Conservation (phyloP, 2,113 vertebrate species). For the Halichoerus grypus region DNA sequence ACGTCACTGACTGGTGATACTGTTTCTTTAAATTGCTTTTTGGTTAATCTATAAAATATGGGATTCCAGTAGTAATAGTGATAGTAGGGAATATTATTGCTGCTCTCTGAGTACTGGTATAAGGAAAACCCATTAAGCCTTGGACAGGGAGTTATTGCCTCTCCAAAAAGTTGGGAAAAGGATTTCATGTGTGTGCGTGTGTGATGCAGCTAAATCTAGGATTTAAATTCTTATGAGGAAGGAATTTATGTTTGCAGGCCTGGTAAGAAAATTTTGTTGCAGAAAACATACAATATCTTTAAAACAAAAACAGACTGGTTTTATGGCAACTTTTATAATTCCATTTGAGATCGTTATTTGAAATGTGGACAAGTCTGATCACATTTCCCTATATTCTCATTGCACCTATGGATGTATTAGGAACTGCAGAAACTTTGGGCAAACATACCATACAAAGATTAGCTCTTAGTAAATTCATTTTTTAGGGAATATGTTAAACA, state of each 20-base stretch:
- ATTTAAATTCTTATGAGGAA: background rate
- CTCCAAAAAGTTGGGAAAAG: background rate
- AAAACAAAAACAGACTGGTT: background rate
- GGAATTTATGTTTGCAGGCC: background rate
- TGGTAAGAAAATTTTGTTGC: slow-evolving; percentile 1
- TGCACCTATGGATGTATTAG: background rate
- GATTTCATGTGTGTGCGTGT: background rate
- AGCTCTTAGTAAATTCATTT: background rate
- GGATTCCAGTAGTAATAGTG: background rate
- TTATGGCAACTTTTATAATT: slow-evolving; percentile 14
- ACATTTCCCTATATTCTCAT: background rate
- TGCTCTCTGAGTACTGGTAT: background rate
- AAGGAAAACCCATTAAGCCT: background rate
- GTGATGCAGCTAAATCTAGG: background rate
- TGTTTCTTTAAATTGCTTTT: background rate
- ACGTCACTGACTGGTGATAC: background rate
- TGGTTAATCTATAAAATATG: background rate
- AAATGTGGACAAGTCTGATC: background rate
- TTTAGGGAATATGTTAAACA: background rate
- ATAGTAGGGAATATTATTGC: background rate
- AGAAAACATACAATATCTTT: background rate
- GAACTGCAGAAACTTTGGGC: background rate
- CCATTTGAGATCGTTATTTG: background rate
- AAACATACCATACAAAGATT: background rate
- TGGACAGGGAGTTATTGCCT: background rate